phyloP scores from a whole-genome alignment of 2,797 vertebrate species.

The Amblyopsis hoosieri region DNA sequence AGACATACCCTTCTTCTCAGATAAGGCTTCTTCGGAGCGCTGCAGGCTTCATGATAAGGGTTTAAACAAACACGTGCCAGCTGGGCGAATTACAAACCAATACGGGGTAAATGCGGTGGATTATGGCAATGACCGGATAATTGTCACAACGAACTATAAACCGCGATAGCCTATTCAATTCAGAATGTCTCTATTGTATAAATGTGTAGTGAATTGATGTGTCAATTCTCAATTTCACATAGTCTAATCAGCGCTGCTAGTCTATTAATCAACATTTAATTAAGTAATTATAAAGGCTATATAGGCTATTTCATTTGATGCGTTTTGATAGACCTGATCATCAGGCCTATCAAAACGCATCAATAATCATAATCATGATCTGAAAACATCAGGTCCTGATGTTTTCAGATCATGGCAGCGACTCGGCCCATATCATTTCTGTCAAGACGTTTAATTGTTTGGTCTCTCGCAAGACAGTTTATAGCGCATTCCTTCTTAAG shows the following conservation, averaged over 20 bases:
- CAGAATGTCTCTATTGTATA: background rate
- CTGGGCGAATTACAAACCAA: slow-evolving; percentile 19
- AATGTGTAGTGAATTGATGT: no score
- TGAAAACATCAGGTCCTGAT: no score
- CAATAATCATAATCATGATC: no score
- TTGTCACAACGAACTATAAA: slow-evolving; percentile 16
- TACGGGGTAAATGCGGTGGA: slow-evolving; percentile 25
- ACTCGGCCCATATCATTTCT: slow-evolving; percentile 33
- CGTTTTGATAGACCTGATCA: background rate
- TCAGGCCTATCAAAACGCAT: no score
- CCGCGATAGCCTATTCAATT: background rate
- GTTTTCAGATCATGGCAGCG: no score
- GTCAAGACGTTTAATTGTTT: slow-evolving; percentile 64
- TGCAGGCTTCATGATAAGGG: slow-evolving; percentile 76
- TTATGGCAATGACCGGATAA: slow-evolving; percentile 12
- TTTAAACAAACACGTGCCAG: slow-evolving; percentile 20
- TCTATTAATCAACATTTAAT: slow-evolving; percentile 19
- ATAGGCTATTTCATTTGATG: background rate
- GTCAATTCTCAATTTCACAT: slow-evolving; percentile 7
- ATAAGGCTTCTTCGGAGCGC: slow-evolving; percentile 78
- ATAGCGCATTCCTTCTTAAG: slow-evolving; percentile 74
- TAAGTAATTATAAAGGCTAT: background rate
- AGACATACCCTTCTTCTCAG: slow-evolving; percentile 71
- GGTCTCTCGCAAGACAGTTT: slow-evolving; percentile 51
- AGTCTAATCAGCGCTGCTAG: slow-evolving; percentile 6